Evolutionary conservation across 2,888 invertebrate species (phyloP).

Genomic region (Amphipyra berbera): DNA sequence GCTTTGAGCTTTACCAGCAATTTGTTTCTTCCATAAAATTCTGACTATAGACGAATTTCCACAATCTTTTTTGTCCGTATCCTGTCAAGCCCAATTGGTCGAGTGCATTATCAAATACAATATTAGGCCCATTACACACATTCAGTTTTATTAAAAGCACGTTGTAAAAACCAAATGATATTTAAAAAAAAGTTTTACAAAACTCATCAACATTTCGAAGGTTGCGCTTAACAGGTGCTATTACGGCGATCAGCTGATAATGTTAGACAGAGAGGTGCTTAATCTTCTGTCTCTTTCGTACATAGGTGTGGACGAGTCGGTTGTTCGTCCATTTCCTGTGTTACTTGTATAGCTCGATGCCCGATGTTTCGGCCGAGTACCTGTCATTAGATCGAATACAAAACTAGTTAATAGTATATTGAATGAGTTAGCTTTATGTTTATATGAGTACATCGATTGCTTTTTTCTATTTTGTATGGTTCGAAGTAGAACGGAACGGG

Average conservation of each 20-base stretch:
- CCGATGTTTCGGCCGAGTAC: slow-evolving; percentile 40
- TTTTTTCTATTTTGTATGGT: slow-evolving; percentile 11
- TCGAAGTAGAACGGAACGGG: slow-evolving; percentile 22
- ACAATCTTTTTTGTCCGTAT: not conserved
- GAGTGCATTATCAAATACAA: not conserved
- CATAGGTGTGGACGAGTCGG: slow-evolving; percentile 62
- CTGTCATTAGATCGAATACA: slow-evolving; percentile 42
- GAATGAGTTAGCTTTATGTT: slow-evolving; percentile 26
- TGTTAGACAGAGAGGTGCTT: slow-evolving; percentile 33
- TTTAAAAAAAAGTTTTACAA: slow-evolving; percentile 6
- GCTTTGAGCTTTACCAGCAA: too few species aligned
- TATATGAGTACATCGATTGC: slow-evolving; percentile 8
- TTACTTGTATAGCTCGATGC: slow-evolving; percentile 62
- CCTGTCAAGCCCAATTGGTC: not conserved
- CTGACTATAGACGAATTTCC: not conserved
- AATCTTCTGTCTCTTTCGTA: slow-evolving; percentile 37
- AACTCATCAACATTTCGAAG: slow-evolving; percentile 23
- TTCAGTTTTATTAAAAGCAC: not conserved
- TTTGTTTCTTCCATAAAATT: not conserved
- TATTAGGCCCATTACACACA: not conserved
- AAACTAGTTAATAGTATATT: slow-evolving; percentile 27
- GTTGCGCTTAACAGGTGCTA: slow-evolving; percentile 41
- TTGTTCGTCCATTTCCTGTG: slow-evolving; percentile 68
- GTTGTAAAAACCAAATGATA: not conserved
- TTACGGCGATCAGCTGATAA: slow-evolving; percentile 67